Evolutionary conservation across 2,888 invertebrate genomes (phyloP), one percentile per base, ranked within the genome.

Genomic region (Silvanus unidentatus): DNA sequence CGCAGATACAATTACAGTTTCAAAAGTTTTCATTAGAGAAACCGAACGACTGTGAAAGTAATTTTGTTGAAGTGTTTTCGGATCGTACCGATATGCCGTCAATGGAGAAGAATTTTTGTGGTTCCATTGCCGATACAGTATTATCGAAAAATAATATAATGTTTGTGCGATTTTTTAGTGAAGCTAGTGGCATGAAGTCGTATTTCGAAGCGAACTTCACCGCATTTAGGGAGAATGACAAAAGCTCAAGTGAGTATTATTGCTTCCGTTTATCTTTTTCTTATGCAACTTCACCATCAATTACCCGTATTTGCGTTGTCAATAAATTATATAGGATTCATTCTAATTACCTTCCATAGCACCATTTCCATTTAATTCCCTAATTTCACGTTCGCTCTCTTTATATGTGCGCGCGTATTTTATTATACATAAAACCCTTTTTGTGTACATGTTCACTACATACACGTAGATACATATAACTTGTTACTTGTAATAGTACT

Each of bases 61-160:
- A 88, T 72, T 87, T 84, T 65, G 76, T 88, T 52, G 84, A 87
- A 65, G 77, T 88, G 49, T 87, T 86, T 67, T 77, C 76, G 3
- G 77, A 79, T 49, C 71, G 74, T 48, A 82, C 82, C 13, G 81
- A 84, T 57, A 74, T 84, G 59, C 75, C 77, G 39, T 73, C 76
- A 43, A 71, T 78, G 65, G 73, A 69, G 43, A 82, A 80, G 54
- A 82, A 82, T 67, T 92, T 88, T 70, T 93, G 93, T 64, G 91
- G 92, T 0, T 89, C 90, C 3, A 84, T 90, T 15, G 88, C 91
- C 0, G 91, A 92, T 57, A 74, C 84, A 1, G 80, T 89, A 11
- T 74, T 76, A 22, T 83, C 88, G 1, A 74, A 74, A 4, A 76
- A 79, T 2, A 85, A 86, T 65, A 72, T 82, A 10, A 78, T 91